Evolutionary conservation across 2,888 invertebrate genomes (phyloP), one percentile per base, ranked within the genome.

Genomic region (Eupithecia vulgata): DNA sequence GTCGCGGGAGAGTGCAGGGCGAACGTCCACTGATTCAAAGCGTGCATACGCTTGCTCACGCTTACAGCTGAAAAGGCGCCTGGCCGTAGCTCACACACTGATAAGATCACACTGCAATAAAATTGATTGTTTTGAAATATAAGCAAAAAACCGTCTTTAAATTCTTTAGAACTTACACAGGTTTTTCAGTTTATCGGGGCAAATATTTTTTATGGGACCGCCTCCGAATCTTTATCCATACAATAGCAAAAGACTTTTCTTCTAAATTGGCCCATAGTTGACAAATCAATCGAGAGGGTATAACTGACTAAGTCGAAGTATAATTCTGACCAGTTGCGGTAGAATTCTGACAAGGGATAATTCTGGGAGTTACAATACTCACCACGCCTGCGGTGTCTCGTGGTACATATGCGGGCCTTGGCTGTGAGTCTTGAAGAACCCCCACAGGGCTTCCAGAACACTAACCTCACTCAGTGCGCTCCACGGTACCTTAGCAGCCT

Each of bases 351-450:
- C 3, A 15, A 45, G 5, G 45, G 1, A n/a, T n/a, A n/a, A n/a
- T n/a, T n/a, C n/a, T n/a, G n/a, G 48, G n/a, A 8, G n/a, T 8
- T 21, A 57, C 12, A 52, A 64, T 34, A 61, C 61, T 30, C 61
- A 61, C 57, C 10, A 25, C 10, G 57, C 57, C 68, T 91, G 91
- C 1, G 89, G 87, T 30, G 86, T 70, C 5, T 88, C 87, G 74
- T 93, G 91, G 79, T 92, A 93, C 0, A 92, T 87, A 10, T 80
- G 72, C 2, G 84, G 75, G 0, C 87, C 81, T 70, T 85, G 85
- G 81, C 90, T 86, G 72, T 91, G 86, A 15, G 87, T 78, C 21
- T 80, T 78, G 82, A 90, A 92, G 86, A 90, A 94, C n/a, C 85
- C 79, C 30, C 89, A 88, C 64, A 93, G 70, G 0, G 87, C 89